These are phyloP conservation scores for Ypsolopha sequella DNA, from an alignment of 2,888 invertebrate species.

Conservation along the genomic window DNA sequence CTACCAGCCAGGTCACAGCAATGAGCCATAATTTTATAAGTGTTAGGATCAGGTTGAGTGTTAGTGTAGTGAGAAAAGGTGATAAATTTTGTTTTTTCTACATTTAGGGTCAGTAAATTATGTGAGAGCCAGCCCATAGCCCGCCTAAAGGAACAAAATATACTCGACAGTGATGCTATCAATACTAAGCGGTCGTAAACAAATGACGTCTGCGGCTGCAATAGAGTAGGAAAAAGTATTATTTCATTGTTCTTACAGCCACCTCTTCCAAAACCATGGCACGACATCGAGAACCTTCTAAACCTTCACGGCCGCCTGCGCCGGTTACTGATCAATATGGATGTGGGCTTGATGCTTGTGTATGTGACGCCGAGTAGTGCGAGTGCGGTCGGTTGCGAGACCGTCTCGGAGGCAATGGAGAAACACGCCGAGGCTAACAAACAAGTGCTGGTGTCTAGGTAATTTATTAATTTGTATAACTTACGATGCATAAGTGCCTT, in stretches of 20 bases:
- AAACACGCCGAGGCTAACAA: conserved; percentile 26
- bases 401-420: conserved; percentile 47
- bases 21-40: too few relatives aligned
- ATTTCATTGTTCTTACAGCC: not conserved
- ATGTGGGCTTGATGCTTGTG: conserved; percentile 69
- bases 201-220: too few relatives aligned
- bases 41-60: too few relatives aligned
- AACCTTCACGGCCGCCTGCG: conserved; percentile 32
- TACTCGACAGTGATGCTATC: too few relatives aligned
- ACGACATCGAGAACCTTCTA: conserved; percentile 20
- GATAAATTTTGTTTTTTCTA: too few relatives aligned
- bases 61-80: too few relatives aligned
- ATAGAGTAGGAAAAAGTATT: too few relatives aligned
- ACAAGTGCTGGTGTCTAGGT: conserved; percentile 38
- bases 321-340: conserved; percentile 43
- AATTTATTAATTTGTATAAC: not conserved
- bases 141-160: too few relatives aligned
- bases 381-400: conserved; percentile 62
- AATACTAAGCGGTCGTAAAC: too few relatives aligned
- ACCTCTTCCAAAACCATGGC: conserved; percentile 10
- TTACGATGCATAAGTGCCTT: not conserved
- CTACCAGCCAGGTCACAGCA: too few relatives aligned
- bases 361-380: conserved; percentile 72
- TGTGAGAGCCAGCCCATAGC: too few relatives aligned
- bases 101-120: too few relatives aligned